These are phyloP conservation scores for Champsocephalus esox DNA, from an alignment of 2,797 vertebrate species.

Conservation along the genomic window DNA sequence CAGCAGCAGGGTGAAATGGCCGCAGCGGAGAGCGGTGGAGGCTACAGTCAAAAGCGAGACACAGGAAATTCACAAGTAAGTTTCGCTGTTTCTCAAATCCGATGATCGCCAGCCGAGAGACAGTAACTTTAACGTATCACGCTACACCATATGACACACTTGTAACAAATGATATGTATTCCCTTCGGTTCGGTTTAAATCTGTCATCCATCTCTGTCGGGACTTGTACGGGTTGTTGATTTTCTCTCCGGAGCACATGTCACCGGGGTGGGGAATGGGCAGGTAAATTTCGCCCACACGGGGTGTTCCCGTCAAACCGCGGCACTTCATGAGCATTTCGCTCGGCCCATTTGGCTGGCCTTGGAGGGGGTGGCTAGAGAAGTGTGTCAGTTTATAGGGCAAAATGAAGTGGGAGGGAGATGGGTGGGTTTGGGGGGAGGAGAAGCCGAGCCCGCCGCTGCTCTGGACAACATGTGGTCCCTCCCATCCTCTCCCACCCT, in stretches of 20 bases:
- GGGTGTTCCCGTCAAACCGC: slow-evolving; percentile 84
- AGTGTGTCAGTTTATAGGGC: slow-evolving; percentile 84
- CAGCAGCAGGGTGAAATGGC: slow-evolving; percentile 87
- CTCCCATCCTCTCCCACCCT: slow-evolving; percentile 71
- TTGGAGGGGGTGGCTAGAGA: slow-evolving; percentile 82
- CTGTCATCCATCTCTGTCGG: slow-evolving; percentile 10
- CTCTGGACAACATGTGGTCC: slow-evolving; percentile 71
- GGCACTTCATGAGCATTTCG: slow-evolving; percentile 71
- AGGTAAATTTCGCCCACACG: slow-evolving; percentile 84
- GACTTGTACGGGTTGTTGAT: slow-evolving; percentile 73
- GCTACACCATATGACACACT: too few relatives aligned
- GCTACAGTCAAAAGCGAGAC: slow-evolving; percentile 85
- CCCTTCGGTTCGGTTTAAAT: background rate
- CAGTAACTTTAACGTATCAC: background rate
- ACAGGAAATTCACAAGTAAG: slow-evolving; percentile 80
- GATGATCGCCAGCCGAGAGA: background rate
- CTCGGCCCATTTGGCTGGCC: slow-evolving; percentile 85
- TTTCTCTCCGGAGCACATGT: slow-evolving; percentile 83
- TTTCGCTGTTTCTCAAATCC: background rate
- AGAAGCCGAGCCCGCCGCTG: slow-evolving; percentile 76
- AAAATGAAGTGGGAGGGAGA: slow-evolving; percentile 81
- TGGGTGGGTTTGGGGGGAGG: slow-evolving; percentile 84
- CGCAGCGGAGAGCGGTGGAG: slow-evolving; percentile 81
- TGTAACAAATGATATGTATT: background rate
- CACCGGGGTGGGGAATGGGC: slow-evolving; percentile 83